These are phyloP conservation scores for Lethrus apterus DNA, from an alignment of 1,140 invertebrate genomes.

Conservation along the genomic window DNA sequence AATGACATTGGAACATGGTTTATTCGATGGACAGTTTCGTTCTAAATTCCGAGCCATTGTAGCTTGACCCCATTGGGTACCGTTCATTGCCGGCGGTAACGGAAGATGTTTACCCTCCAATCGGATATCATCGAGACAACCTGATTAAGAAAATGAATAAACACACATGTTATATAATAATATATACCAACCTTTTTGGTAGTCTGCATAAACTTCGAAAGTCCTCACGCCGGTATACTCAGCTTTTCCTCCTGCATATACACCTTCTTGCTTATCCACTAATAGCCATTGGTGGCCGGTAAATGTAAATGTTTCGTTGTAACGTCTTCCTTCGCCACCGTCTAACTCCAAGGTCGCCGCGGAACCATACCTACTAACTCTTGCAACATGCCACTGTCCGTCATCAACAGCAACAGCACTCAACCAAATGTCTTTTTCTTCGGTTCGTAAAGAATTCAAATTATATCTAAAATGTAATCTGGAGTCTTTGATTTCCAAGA, in stretches of 20 bases:
- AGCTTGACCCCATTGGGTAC: slow-evolving; percentile 89
- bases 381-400: slow-evolving; percentile 94
- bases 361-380: slow-evolving; percentile 82
- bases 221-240: slow-evolving; percentile 88
- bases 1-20: slow-evolving; percentile 85
- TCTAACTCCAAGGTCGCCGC: slow-evolving; percentile 91
- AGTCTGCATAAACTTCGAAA: slow-evolving; percentile 92
- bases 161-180: not conserved
- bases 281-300: slow-evolving; percentile 85
- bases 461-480: slow-evolving; percentile 87
- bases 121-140: slow-evolving; percentile 77
- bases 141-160: slow-evolving; percentile 42
- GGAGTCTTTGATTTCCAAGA: slow-evolving; percentile 87
- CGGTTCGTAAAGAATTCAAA: slow-evolving; percentile 80
- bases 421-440: slow-evolving; percentile 85
- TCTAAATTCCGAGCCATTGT: slow-evolving; percentile 86
- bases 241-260: slow-evolving; percentile 90
- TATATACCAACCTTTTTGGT: slow-evolving; percentile 68
- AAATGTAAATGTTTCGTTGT: slow-evolving; percentile 89
- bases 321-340: slow-evolving; percentile 88
- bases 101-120: slow-evolving; percentile 89
- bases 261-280: slow-evolving; percentile 90
- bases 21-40: slow-evolving; percentile 86
- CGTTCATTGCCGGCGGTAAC: slow-evolving; percentile 84
- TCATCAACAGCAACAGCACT: slow-evolving; percentile 86